Evolutionary conservation across 2,888 invertebrate species (phyloP).

Genomic region (Cephus nigrinus): DNA sequence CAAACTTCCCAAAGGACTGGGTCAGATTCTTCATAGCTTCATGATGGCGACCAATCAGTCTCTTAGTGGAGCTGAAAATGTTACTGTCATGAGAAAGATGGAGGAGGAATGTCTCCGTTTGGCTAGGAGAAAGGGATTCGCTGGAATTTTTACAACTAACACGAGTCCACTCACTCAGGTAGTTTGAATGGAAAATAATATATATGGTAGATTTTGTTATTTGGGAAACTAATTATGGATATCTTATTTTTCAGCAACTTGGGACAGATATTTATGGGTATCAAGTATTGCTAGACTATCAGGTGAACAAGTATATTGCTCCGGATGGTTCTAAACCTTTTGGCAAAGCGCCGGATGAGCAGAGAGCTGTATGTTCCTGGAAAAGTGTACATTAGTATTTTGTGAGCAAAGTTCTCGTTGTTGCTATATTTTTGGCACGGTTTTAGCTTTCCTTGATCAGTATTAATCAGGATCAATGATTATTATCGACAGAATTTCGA

Average conservation of each 20-base stretch:
- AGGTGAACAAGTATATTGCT: constrained; percentile 83
- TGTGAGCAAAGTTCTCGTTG: neutral
- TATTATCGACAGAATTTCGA: neutral
- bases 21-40: constrained; percentile 83
- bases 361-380: constrained; percentile 84
- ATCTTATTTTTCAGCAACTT: constrained; percentile 74
- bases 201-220: too few species aligned
- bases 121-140: constrained; percentile 75
- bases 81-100: constrained; percentile 81
- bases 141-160: constrained; percentile 87
- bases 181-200: constrained; percentile 40
- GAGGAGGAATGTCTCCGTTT: constrained; percentile 79
- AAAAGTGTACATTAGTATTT: constrained; percentile 68
- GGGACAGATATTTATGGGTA: constrained; percentile 83
- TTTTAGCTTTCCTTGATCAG: constrained; percentile 7
- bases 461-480: neutral
- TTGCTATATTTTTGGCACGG: neutral
- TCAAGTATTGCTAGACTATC: constrained; percentile 80
- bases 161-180: constrained; percentile 91
- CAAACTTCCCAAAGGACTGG: constrained; percentile 73
- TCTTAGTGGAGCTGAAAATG: constrained; percentile 79
- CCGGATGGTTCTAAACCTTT: constrained; percentile 80
- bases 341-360: constrained; percentile 79
- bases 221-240: neutral
- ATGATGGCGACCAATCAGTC: constrained; percentile 86